Conservation (phyloP, 2,113 vertebrate genomes). For the Kryptolebias marmoratus region DNA sequence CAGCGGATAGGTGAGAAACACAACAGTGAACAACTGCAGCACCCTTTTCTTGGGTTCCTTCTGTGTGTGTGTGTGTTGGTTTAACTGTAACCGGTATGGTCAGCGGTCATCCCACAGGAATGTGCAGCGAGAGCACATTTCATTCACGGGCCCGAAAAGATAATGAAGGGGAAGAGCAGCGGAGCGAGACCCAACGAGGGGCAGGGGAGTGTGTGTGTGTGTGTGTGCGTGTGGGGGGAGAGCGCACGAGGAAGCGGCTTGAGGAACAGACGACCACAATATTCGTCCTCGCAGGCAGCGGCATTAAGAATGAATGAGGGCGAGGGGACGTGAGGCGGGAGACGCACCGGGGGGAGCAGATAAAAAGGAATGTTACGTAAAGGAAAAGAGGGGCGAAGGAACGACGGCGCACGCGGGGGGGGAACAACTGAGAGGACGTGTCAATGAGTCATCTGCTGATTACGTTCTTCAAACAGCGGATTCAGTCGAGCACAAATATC, state of each 20-base stretch:
- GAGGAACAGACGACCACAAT: conserved; percentile 53
- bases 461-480: conserved; percentile 60
- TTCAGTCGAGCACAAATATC: conserved; percentile 67
- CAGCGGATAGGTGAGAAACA: conserved; percentile 43
- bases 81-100: conserved; percentile 51
- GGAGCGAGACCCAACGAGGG: conserved; percentile 67
- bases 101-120: conserved; percentile 72
- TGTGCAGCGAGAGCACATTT: conserved; percentile 70
- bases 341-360: conserved; percentile 42
- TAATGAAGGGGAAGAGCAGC: conserved; percentile 68
- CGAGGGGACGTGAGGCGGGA: conserved; percentile 36
- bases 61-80: conserved; percentile 31
- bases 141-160: conserved; percentile 70
- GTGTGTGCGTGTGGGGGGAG: conserved; percentile 1
- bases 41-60: neutral
- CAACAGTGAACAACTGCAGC: conserved; percentile 23
- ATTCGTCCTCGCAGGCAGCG: conserved; percentile 58
- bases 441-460: conserved; percentile 46
- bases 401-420: conserved; percentile 23
- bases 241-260: conserved; percentile 19
- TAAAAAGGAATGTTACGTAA: conserved; percentile 49
- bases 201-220: conserved; percentile 28
- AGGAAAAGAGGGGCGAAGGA: conserved; percentile 29
- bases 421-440: conserved; percentile 33
- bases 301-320: conserved; percentile 64